Evolutionary conservation across 2,888 invertebrate genomes (phyloP).

Genomic region (Cremastinae sp.): DNA sequence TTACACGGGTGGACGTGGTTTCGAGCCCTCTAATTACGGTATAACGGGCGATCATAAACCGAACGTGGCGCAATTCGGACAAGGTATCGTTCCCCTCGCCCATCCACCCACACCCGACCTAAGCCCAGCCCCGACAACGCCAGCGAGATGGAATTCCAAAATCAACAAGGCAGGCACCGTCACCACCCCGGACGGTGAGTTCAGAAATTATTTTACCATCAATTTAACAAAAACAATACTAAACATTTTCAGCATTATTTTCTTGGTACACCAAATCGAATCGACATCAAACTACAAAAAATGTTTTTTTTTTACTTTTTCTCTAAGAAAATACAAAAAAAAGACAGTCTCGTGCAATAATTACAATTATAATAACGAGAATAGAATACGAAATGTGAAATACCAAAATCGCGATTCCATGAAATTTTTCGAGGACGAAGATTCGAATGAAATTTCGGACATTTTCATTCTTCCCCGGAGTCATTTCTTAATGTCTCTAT

Average conservation of each 20-base stretch:
- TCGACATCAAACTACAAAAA: too few relatives aligned
- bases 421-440: not conserved
- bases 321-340: not conserved
- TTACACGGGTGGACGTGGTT: constrained; percentile 76
- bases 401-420: not conserved
- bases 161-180: constrained; percentile 88
- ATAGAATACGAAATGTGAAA: too few relatives aligned
- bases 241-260: not conserved
- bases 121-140: constrained; percentile 79
- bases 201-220: constrained; percentile 20
- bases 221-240: not conserved
- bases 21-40: constrained; percentile 77
- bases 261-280: too few relatives aligned
- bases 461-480: not conserved
- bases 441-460: not conserved
- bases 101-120: constrained; percentile 81
- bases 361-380: too few relatives aligned
- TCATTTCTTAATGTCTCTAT: not conserved
- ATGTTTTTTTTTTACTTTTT: too few relatives aligned
- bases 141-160: constrained; percentile 83
- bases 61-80: constrained; percentile 71
- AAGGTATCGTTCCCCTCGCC: constrained; percentile 78
- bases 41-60: constrained; percentile 69
- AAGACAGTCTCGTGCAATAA: too few relatives aligned
- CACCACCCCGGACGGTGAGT: constrained; percentile 91